Conservation (phyloP, 2,888 invertebrate genomes). For the Agonopterix subpropinquella region DNA sequence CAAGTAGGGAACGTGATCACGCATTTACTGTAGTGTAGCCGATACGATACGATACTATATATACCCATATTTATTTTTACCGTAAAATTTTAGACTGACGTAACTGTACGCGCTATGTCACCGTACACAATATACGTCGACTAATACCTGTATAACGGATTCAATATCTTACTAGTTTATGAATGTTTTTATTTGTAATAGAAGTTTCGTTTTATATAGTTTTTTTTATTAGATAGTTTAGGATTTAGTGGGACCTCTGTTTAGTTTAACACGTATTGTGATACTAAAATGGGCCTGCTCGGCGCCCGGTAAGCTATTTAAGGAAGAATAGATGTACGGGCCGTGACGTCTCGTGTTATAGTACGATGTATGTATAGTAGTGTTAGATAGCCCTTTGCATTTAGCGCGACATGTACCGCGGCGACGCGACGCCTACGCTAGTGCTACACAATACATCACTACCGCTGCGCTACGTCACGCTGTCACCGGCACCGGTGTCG, state of each 20-base stretch:
- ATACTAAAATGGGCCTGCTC: constrained; percentile 62
- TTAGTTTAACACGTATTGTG: constrained; percentile 68
- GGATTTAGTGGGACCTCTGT: constrained; percentile 53
- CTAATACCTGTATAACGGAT: constrained; percentile 4
- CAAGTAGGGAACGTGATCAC: constrained; percentile 17
- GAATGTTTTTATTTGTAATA: constrained; percentile 39
- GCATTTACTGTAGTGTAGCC: constrained; percentile 18
- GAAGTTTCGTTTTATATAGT: constrained; percentile 50
- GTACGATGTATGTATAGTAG: constrained; percentile 6
- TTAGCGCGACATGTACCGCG: not conserved
- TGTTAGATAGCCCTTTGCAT: not conserved
- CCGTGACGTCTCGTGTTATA: constrained; percentile 12
- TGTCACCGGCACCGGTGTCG: not conserved
- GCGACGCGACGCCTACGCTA: not conserved
- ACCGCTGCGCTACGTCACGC: too few relatives aligned
- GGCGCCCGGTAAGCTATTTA: constrained; percentile 58
- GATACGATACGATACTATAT: not conserved
- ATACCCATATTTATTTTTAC: constrained; percentile 5
- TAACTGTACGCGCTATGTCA: not conserved
- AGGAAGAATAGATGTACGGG: constrained; percentile 25
- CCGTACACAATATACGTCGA: not conserved
- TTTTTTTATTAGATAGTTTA: constrained; percentile 48
- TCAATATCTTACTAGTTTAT: constrained; percentile 18
- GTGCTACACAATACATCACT: not conserved
- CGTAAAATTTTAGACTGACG: not conserved